Base-by-base conservation (phyloP, 2,797 vertebrate genomes). In the Danio jaintianensis region DNA sequence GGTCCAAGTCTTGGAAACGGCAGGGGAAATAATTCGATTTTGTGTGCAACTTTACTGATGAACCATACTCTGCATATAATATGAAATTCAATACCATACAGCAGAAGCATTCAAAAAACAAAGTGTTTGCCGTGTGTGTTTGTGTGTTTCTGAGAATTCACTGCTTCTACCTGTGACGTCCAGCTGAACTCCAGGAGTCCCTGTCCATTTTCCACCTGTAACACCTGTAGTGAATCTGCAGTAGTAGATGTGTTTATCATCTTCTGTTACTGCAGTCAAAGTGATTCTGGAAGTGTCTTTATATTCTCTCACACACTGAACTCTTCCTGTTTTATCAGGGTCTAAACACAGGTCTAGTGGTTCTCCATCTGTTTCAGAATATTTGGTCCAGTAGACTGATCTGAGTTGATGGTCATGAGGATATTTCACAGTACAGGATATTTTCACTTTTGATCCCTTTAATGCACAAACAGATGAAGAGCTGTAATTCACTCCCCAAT, bases 391-490 rank as follows among this genome's bases (percentile, higher is more conserved):
- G 47, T 67, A 82, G n/a, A 2, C 12, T 63, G 0, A 13, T 4
- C 0, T 3, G 43, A 83, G 18, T 8, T 0, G 0, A 6, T 55
- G 0, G 7, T 0, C 0, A 9, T 0, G 1, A 53, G 80, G 56
- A 63, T 45, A 6, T 36, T 8, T 43, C 64, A 74, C 81, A 55
- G 4, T 9, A 77, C 84, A 87, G 45, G 5, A 52, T 52, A 87
- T 36, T 20, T 9, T 75, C 38, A 87, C 82, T 61, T 75, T 73
- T 63, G 78, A 76, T 22, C 84, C 80, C 29, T 58, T 73, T 53
- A 62, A 22, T 22, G 48, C 75, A 80, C 84, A 87, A 67, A 78
- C 53, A 12, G 3, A 53, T 1, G 15, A 22, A n/a, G 53, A 15
- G 7, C 55, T n/a, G 10, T 80, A 80, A 58, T 6, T 43, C 20